Evolutionary conservation across 1,140 invertebrate species (phyloP).

Genomic region (Brachionus angularis): DNA sequence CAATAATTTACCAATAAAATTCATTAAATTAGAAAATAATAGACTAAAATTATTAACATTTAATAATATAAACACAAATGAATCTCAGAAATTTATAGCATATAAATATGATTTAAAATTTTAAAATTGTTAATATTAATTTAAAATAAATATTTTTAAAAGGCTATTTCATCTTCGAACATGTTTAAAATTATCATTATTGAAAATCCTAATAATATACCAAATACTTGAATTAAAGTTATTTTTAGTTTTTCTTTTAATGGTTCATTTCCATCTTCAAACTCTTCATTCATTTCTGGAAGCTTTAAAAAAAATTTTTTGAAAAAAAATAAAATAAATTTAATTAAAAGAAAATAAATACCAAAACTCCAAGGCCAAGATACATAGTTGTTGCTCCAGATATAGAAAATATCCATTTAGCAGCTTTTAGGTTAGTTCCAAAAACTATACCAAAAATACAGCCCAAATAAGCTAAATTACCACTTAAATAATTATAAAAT

Average conservation of each 20-base stretch:
- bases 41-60: too few relatives aligned
- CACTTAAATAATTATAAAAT: conserved; percentile 67
- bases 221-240: conserved; percentile 38
- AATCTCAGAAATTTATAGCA: too few relatives aligned
- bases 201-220: conserved; percentile 2
- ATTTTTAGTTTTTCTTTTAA: conserved; percentile 38
- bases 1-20: too few relatives aligned
- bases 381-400: conserved; percentile 67
- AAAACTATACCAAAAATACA: conserved; percentile 62
- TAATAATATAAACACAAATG: too few relatives aligned
- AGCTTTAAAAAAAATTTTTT: conserved; percentile 32
- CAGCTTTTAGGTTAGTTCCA: conserved; percentile 49
- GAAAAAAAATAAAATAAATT: too few relatives aligned
- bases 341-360: too few relatives aligned
- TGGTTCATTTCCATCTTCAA: conserved; percentile 31
- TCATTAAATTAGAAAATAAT: too few relatives aligned
- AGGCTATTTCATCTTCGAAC: conserved; percentile 35
- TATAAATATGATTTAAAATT: too few relatives aligned
- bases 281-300: conserved; percentile 44
- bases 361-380: conserved; percentile 66
- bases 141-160: not conserved
- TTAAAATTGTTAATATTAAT: too few relatives aligned
- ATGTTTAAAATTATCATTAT: conserved; percentile 37
- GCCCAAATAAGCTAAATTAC: conserved; percentile 67
- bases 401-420: conserved; percentile 63